Evolutionary conservation across 2,797 vertebrate species (phyloP).

Genomic region (Phataginus tetradactyla): DNA sequence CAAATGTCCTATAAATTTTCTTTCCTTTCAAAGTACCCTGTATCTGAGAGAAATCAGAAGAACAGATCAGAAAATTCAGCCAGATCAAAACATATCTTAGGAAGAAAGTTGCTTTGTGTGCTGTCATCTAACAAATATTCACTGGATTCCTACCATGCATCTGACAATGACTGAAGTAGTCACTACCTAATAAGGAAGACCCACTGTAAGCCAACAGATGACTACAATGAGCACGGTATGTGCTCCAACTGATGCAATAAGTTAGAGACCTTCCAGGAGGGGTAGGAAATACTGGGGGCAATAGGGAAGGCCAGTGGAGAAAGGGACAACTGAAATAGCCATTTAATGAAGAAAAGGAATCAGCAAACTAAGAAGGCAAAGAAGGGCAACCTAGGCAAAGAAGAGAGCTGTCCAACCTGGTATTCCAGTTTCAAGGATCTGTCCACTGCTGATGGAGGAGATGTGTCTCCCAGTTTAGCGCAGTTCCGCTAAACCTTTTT

Average conservation of each 20-base stretch:
- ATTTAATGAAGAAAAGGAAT: not conserved
- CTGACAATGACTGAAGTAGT: not conserved
- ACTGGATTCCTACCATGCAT: not conserved
- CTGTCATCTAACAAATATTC: not conserved
- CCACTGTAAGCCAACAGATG: not conserved
- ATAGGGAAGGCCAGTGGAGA: not conserved
- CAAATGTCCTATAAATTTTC: not conserved
- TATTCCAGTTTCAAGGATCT: not conserved
- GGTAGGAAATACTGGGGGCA: not conserved
- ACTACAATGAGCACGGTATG: not conserved
- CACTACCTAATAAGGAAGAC: not conserved
- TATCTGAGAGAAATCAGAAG: constrained; percentile 4
- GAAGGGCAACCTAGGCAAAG: not conserved
- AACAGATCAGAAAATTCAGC: constrained; percentile 2
- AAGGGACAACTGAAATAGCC: not conserved
- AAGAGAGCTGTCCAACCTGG: not conserved
- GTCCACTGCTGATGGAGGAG: not conserved
- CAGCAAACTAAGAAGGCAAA: not conserved
- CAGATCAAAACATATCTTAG: not conserved
- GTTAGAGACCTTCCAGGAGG: not conserved
- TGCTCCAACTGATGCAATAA: not conserved
- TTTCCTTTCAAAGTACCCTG: not conserved
- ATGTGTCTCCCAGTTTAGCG: not conserved
- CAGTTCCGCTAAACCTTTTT: not conserved
- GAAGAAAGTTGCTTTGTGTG: constrained; percentile 23